Evolutionary conservation across 1,140 invertebrate species (phyloP), one percentile per base, ranked within the genome.

Genomic region (Ruditapes philippinarum): DNA sequence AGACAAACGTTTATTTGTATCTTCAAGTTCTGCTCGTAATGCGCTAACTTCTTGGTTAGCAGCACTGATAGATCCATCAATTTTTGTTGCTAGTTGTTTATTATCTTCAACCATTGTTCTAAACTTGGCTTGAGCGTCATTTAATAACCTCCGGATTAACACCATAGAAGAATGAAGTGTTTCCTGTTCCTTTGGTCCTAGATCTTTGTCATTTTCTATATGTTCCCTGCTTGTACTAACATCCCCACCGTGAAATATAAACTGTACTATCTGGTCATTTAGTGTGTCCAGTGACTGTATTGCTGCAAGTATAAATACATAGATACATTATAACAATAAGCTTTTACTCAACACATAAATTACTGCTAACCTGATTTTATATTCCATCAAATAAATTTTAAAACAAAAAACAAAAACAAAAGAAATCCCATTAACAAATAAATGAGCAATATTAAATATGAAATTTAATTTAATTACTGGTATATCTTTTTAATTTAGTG

Each of bases 61-160:
- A 83, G 96, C 95, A 91, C 97, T 96, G 76, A 97, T 96, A 92
- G 97, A 97, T n/a, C 96, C 96, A 93, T 97, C 97, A 88, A 97
- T 96, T 91, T 96, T 96, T 86, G 96, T 95, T 60, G 97, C 97
- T 80, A 97, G 96, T 90, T 96, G 96, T 95, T 96, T 96, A 95
- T 97, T 97, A 94, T 97, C 97, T 95, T 97, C 97, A 92, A 97
- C 97, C 97, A 97, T 97, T 95, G 97, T 97, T 93, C 97, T 96
- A 95, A 97, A 97, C 96, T 97, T 97, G 36, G 96, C 96, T 96
- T 96, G 96, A 33, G 96, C 96, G 90, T 96, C 96, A 28, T 95
- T 88, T 49, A 96, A 93, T 28, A 96, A 94, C 42, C 94, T 92
- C n/a, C 96, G 90, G 92, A 96, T 96, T 51, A 96, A 93, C 2